Conservation (phyloP, 1,140 invertebrate genomes). For the Drosophila prosaltans region DNA sequence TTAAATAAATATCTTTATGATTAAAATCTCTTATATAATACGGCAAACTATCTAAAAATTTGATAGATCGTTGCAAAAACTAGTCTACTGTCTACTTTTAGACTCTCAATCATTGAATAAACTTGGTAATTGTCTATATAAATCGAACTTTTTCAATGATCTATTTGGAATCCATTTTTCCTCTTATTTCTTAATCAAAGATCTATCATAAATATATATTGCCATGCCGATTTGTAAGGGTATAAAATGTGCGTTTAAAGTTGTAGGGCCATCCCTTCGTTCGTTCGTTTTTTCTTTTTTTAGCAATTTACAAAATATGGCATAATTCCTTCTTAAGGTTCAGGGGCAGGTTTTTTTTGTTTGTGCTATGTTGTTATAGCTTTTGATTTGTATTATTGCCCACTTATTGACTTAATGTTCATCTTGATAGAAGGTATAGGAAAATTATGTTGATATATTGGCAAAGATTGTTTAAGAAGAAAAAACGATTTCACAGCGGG, state of each 20-base stretch:
- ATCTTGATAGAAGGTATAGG: constrained; percentile 63
- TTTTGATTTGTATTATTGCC: constrained; percentile 56
- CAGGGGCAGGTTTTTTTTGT: constrained; percentile 30
- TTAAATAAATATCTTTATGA: too few relatives aligned
- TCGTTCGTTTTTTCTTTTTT: constrained; percentile 51
- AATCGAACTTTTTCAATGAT: too few relatives aligned
- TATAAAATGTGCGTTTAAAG: background rate
- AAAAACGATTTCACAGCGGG: constrained; percentile 45
- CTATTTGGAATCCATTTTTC: too few relatives aligned
- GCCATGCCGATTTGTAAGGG: background rate
- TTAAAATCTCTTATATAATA: too few relatives aligned
- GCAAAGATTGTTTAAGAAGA: background rate
- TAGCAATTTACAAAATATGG: constrained; percentile 76
- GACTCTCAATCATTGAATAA: too few relatives aligned
- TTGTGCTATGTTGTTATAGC: background rate
- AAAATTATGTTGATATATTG: constrained; percentile 61
- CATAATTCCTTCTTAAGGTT: constrained; percentile 50
- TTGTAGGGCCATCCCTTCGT: constrained; percentile 3
- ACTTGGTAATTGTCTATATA: too few relatives aligned
- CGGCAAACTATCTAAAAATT: too few relatives aligned
- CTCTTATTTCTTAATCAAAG: too few relatives aligned
- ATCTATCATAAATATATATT: too few relatives aligned
- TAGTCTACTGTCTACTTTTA: too few relatives aligned
- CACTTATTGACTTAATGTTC: constrained; percentile 76
- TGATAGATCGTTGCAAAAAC: too few relatives aligned